These are phyloP conservation scores for Dexiosoma caninum DNA, from an alignment of 2,888 invertebrate species.

Conservation along the genomic window DNA sequence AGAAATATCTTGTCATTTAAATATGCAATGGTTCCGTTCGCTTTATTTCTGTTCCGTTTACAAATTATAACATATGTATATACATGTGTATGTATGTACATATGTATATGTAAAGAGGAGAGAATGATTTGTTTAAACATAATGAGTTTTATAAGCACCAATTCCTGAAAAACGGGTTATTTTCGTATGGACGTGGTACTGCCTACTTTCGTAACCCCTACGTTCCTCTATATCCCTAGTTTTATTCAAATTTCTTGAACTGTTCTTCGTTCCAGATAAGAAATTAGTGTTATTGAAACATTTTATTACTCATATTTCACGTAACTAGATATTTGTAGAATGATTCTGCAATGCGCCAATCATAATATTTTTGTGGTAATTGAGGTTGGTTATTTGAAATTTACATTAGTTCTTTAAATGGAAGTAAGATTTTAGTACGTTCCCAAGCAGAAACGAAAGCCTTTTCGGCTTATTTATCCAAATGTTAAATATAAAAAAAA, in stretches of 20 bases:
- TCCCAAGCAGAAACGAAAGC: background rate
- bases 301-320: background rate
- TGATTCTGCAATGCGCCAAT: slow-evolving; percentile 59
- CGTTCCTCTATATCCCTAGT: too few species aligned
- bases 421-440: background rate
- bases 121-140: too few species aligned
- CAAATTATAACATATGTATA: background rate
- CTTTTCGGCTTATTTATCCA: background rate
- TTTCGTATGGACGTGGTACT: too few species aligned
- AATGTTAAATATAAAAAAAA: background rate
- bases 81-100: background rate
- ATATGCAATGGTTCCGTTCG: too few species aligned
- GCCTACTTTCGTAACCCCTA: too few species aligned
- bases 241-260: too few species aligned
- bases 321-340: background rate
- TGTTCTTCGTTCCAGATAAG: too few species aligned
- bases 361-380: slow-evolving; percentile 53
- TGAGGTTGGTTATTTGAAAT: slow-evolving; percentile 22
- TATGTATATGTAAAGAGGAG: background rate
- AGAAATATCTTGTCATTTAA: too few species aligned
- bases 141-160: too few species aligned
- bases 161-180: too few species aligned
- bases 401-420: background rate
- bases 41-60: too few species aligned
- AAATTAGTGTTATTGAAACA: too few species aligned